Percentiles rank a stretch among this genome's conserved stretches.
Conservation (phyloP, 2,797 vertebrate species). For the Crenuchus spilurus region DNA sequence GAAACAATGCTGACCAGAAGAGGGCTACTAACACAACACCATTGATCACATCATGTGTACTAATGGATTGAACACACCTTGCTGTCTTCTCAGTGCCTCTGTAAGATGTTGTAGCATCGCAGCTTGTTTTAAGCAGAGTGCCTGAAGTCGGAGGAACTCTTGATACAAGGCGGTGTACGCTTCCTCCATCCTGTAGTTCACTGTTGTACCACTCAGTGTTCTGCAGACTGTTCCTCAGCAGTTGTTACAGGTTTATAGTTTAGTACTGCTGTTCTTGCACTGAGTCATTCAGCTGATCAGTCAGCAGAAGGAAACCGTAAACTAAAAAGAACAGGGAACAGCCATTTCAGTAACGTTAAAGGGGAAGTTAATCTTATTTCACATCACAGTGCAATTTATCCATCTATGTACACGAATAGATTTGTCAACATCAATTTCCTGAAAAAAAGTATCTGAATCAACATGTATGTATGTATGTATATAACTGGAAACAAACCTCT, state of each 20-base stretch:
- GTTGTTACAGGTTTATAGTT: neutral
- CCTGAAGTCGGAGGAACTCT: constrained; percentile 77
- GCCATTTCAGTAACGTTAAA: neutral
- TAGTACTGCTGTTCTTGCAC: constrained; percentile 1
- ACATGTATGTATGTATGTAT: too few species aligned
- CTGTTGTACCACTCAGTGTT: neutral
- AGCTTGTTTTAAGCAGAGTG: constrained; percentile 80
- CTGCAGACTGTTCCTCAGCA: neutral
- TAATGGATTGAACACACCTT: constrained; percentile 69
- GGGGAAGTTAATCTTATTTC: too few species aligned
- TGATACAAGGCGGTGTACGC: constrained; percentile 76
- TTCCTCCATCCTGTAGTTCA: constrained; percentile 76
- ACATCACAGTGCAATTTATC: too few species aligned
- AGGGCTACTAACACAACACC: too few species aligned
- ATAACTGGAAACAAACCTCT: too few species aligned
- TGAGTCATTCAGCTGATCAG: neutral
- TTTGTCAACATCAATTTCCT: too few species aligned
- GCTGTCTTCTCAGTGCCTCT: constrained; percentile 63
- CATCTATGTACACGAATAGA: too few species aligned
- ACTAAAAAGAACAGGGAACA: constrained; percentile 1
- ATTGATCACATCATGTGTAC: too few species aligned
- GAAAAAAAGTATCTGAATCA: too few species aligned
- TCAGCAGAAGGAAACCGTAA: constrained; percentile 11
- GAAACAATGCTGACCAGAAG: too few species aligned
- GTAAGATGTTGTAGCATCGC: constrained; percentile 78